Base-by-base conservation (phyloP, 2,113 vertebrate genomes). In the Poeciliopsis turrubarensis region DNA sequence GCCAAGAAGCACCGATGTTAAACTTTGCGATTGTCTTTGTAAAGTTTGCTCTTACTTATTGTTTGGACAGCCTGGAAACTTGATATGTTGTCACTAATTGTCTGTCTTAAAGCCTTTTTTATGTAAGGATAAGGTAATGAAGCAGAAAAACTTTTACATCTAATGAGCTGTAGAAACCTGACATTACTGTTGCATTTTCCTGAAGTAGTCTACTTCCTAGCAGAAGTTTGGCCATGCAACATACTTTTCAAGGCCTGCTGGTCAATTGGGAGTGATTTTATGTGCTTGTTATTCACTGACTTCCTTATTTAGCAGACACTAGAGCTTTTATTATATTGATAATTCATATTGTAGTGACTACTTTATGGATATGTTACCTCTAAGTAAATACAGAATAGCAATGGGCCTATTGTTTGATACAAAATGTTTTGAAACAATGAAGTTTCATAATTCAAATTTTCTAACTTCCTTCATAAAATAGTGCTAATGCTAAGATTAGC, bases 11-110 rank as follows among this genome's bases (percentile, higher is more conserved):
- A 29, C 15, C 22, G 70, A 54, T 9, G 4, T 34, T 5, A 32
- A 29, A 60, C 65, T 51, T 39, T 25, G 30, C 27, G 64, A 3
- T 68, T 73, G 60, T 64, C 68, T 60, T 70, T 66, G 11, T 71
- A 70, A 64, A 60, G 6, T 72, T 80, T 7, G 19, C n/a, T 54
- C 39, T 68, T n/a, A 39, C 25, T 61, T 60, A 41, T 29, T 12
- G 11, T 41, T 8, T 15, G 14, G 37, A 54, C 25, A 4, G 19
- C 26, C 32, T 3, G 2, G 13, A 60, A 47, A n/a, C 17, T 17
- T 30, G 14, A 1, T 71, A 65, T 30, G 30, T 32, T 27, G 13
- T 13, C 44, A 0, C 31, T 82, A 67, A 77, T 60, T 68, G 67
- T 60, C 31, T 60, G 30, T 60, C 51, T 34, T 6, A 26, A 22